A percentile compares a stretch with the other conserved stretches of the same genome.
phyloP scores from a whole-genome alignment of 1,140 invertebrate genomes.

The Brachystomella parvula region DNA sequence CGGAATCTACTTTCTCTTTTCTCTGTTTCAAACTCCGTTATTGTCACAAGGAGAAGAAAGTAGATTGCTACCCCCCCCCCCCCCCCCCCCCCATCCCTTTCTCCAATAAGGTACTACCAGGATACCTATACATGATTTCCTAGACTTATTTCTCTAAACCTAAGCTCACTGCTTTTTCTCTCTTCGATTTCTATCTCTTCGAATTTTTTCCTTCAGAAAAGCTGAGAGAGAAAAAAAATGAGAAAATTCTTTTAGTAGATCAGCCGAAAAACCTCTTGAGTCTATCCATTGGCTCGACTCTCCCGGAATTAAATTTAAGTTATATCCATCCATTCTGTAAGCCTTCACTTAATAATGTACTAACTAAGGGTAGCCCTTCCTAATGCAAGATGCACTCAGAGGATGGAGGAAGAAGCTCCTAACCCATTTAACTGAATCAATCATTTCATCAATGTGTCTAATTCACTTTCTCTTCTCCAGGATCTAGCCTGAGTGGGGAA shows the following conservation, averaged over 20 bases:
- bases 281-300: background rate
- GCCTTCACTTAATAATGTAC: background rate
- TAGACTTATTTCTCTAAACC: background rate
- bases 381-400: background rate
- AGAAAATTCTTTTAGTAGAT: slow-evolving; percentile 1
- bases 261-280: background rate
- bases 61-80: background rate
- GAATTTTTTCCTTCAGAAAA: background rate
- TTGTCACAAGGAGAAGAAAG: slow-evolving; percentile 6
- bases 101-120: background rate
- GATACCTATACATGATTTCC: background rate
- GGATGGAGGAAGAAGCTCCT: background rate
- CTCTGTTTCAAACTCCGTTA: slow-evolving; percentile 9
- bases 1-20: slow-evolving; percentile 8
- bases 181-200: background rate
- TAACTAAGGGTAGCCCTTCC: background rate
- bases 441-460: slow-evolving; percentile 16
- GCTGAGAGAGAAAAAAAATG: slow-evolving; percentile 1
- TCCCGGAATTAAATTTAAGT: slow-evolving; percentile 4
- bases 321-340: background rate
- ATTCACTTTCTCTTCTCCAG: slow-evolving; percentile 13
- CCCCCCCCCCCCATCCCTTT: background rate
- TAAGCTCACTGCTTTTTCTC: background rate
- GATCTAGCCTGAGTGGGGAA: too few relatives aligned
- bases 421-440: slow-evolving; percentile 16